phyloP scores from a whole-genome alignment of 2,797 vertebrate genomes.

The Brachyrhaphis roseni region DNA sequence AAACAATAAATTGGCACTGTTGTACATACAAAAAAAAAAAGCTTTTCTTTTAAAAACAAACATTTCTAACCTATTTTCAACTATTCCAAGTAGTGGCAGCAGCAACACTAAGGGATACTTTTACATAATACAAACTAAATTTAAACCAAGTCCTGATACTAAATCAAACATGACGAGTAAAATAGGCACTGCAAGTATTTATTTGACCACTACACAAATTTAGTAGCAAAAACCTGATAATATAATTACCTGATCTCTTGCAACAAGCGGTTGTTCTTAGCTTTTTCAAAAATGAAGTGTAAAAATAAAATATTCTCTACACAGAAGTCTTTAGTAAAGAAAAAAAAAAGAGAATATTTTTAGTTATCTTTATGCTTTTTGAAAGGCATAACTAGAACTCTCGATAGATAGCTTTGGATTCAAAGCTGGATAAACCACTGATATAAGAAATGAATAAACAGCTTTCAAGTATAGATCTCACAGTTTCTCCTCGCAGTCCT shows the following conservation, averaged over 20 bases:
- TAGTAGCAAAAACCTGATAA: background rate
- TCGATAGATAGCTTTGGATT: too few species aligned
- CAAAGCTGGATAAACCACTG: background rate
- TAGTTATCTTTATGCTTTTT: background rate
- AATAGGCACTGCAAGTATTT: background rate
- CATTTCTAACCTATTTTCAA: background rate
- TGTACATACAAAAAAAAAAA: background rate
- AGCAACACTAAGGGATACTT: background rate
- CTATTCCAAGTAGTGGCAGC: background rate
- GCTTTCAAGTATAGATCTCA: constrained; percentile 60
- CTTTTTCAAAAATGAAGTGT: background rate
- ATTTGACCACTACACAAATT: background rate
- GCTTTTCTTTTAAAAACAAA: too few species aligned
- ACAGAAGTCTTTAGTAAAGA: background rate
- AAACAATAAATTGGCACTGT: background rate
- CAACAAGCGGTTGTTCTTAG: background rate
- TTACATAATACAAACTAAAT: background rate
- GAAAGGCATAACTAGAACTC: background rate
- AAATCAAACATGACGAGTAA: background rate
- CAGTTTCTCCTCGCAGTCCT: constrained; percentile 80
- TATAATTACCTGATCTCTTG: background rate
- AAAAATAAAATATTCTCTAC: background rate
- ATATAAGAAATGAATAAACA: background rate
- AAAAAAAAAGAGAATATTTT: background rate
- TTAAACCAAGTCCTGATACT: background rate